phyloP scores from a whole-genome alignment of 1,140 invertebrate species.

The Dysdera silvatica region DNA sequence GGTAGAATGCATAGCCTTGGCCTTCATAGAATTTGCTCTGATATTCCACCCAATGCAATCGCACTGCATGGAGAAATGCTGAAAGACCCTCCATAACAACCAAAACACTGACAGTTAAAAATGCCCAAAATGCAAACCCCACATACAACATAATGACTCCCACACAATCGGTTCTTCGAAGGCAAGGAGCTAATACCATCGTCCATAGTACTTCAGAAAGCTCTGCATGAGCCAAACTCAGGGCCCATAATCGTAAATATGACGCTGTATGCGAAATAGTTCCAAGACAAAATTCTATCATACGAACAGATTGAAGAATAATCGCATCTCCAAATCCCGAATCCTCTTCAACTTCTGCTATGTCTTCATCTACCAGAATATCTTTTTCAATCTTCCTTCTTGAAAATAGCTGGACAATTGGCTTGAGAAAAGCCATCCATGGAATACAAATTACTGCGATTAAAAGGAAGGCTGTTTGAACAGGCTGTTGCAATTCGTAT shows the following conservation, averaged over 20 bases:
- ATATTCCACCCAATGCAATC: slow-evolving; percentile 88
- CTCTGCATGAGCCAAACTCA: slow-evolving; percentile 88
- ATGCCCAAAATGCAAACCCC: slow-evolving; percentile 73
- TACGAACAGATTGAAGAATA: slow-evolving; percentile 88
- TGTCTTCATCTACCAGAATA: not conserved
- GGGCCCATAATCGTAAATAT: slow-evolving; percentile 88
- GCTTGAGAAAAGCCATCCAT: not conserved
- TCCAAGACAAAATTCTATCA: slow-evolving; percentile 91
- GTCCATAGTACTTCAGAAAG: slow-evolving; percentile 73
- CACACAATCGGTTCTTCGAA: not conserved
- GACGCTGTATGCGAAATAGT: slow-evolving; percentile 93
- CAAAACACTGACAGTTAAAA: slow-evolving; percentile 75
- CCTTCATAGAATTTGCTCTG: slow-evolving; percentile 50
- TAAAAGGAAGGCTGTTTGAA: not conserved
- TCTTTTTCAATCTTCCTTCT: not conserved
- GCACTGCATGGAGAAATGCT: slow-evolving; percentile 92
- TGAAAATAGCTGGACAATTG: not conserved
- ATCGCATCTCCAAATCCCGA: slow-evolving; percentile 81
- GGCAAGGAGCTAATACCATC: slow-evolving; percentile 13
- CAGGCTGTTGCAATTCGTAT: slow-evolving; percentile 40
- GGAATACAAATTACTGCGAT: not conserved
- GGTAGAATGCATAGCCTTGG: slow-evolving; percentile 43
- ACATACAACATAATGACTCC: slow-evolving; percentile 59
- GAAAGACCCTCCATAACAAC: slow-evolving; percentile 95
- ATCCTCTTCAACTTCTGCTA: slow-evolving; percentile 47